Conservation (phyloP, 2,888 invertebrate species). For the Pristionchus entomophagus region DNA sequence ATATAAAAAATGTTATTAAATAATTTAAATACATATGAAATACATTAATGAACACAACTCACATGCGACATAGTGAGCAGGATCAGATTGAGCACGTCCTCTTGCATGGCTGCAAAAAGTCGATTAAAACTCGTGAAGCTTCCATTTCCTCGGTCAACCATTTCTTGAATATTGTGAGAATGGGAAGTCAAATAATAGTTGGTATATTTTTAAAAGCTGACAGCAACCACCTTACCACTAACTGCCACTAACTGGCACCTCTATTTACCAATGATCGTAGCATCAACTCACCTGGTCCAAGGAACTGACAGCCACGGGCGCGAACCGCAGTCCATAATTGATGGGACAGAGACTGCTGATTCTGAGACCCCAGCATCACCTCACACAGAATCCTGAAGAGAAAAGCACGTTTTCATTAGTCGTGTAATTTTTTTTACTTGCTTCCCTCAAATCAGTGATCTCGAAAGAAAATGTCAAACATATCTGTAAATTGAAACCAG, state of each 20-base stretch:
- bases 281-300: slow-evolving; percentile 89
- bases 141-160: no score
- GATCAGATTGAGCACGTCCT: slow-evolving; percentile 92
- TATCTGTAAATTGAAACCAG: neutral
- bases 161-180: neutral
- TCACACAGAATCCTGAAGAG: slow-evolving; percentile 51
- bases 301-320: slow-evolving; percentile 96
- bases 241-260: no score
- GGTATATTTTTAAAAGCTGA: no score
- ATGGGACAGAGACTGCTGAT: slow-evolving; percentile 89
- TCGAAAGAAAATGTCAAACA: neutral
- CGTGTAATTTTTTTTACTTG: neutral
- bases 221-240: no score
- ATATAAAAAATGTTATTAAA: neutral
- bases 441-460: neutral
- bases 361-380: slow-evolving; percentile 93
- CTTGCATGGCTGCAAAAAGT: slow-evolving; percentile 88
- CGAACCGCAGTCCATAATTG: slow-evolving; percentile 97
- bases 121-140: no score
- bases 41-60: slow-evolving; percentile 55
- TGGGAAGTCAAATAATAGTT: no score
- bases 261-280: no score
- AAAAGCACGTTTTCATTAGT: neutral
- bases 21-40: neutral
- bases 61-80: slow-evolving; percentile 90